Evolutionary conservation across 2,113 vertebrate species (phyloP).

Genomic region (Ctenodactylus gundi): DNA sequence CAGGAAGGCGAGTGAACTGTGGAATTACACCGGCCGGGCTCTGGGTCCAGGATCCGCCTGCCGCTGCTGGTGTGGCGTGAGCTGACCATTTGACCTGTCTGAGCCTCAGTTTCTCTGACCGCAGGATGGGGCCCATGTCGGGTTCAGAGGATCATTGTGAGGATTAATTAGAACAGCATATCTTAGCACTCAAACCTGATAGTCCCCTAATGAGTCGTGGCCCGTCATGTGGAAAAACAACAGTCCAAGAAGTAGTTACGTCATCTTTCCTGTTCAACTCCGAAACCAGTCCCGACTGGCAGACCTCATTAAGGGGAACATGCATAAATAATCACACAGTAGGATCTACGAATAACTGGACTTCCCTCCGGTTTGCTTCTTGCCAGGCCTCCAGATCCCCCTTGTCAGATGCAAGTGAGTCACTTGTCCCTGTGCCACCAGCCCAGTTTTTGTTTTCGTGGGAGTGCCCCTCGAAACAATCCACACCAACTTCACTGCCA

Average conservation of each 20-base stretch:
- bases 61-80: neutral
- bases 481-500: conserved; percentile 2
- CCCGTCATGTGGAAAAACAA: neutral
- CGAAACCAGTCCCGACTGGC: conserved; percentile 28
- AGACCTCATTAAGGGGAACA: conserved; percentile 45
- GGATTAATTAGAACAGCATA: conserved; percentile 4
- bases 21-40: neutral
- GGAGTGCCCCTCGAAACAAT: neutral
- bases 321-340: conserved; percentile 47
- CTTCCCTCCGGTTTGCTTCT: conserved; percentile 55
- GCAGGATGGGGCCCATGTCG: neutral
- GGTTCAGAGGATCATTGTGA: neutral
- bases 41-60: neutral
- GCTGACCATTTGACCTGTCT: neutral
- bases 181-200: neutral
- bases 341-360: conserved; percentile 44
- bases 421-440: neutral
- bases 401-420: conserved; percentile 3
- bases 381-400: neutral
- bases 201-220: neutral
- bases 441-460: neutral
- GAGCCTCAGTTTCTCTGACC: neutral
- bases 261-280: conserved; percentile 30
- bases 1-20: neutral
- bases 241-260: neutral